A percentile compares a stretch with the other conserved stretches of the same genome.
Evolutionary conservation across 2,888 invertebrate species (phyloP).

Genomic region (Eurois occulta): DNA sequence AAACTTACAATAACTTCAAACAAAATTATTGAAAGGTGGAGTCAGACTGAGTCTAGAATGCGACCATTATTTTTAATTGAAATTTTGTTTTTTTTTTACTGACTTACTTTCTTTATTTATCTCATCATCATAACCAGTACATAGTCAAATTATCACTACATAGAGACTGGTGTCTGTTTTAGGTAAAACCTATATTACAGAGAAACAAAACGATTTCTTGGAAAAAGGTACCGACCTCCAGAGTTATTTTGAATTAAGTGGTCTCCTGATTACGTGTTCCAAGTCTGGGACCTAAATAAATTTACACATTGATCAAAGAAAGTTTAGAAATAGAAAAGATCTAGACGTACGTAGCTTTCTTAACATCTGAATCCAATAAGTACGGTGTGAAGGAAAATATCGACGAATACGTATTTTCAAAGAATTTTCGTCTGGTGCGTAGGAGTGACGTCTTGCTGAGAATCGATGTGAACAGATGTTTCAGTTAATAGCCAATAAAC

Average conservation of each 20-base stretch:
- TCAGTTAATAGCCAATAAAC: constrained; percentile 48
- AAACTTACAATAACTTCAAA: not conserved
- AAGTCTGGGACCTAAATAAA: not conserved
- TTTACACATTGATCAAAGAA: not conserved
- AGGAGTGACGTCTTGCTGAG: constrained; percentile 10
- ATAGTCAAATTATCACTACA: too few species aligned
- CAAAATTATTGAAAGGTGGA: not conserved
- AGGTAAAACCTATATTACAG: too few species aligned
- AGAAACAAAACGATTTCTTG: not conserved
- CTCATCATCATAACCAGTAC: too few species aligned
- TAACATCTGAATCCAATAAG: not conserved
- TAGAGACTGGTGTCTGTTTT: too few species aligned
- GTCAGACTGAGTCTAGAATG: not conserved
- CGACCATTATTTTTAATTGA: too few species aligned
- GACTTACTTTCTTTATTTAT: too few species aligned
- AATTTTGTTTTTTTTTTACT: too few species aligned
- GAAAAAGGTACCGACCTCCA: not conserved
- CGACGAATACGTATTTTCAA: not conserved
- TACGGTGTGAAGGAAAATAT: constrained; percentile 3
- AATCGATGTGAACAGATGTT: constrained; percentile 56
- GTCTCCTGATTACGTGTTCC: not conserved
- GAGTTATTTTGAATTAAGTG: not conserved
- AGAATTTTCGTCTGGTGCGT: constrained; percentile 31
- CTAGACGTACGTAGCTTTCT: not conserved
- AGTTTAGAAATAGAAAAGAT: not conserved